Percentiles rank a stretch among this genome's conserved stretches.
These are phyloP conservation scores for Thamnophis sirtalis DNA, from an alignment of 2,113 vertebrate genomes.

Conservation along the genomic window DNA sequence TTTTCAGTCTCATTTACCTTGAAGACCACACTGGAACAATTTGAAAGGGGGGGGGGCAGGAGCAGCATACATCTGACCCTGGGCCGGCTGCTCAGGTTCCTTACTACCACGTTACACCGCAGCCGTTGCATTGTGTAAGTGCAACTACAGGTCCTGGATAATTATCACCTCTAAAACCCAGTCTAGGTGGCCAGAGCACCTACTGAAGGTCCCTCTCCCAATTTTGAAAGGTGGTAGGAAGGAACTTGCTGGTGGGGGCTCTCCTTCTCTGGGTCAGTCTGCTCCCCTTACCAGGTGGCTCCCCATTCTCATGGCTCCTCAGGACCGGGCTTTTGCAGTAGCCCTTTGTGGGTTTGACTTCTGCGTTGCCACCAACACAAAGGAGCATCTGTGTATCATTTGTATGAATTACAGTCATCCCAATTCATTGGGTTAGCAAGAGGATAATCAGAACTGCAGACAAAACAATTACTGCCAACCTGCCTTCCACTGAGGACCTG, in stretches of 20 bases:
- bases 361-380: not conserved
- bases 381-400: not conserved
- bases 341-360: not conserved
- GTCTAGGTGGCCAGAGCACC: not conserved
- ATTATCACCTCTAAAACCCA: not conserved
- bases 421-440: not conserved
- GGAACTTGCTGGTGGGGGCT: not conserved
- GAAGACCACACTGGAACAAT: not conserved
- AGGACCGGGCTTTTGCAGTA: not conserved
- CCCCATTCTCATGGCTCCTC: not conserved
- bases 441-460: too few relatives aligned
- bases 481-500: too few relatives aligned
- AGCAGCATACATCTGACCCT: not conserved
- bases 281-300: not conserved
- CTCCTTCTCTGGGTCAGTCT: not conserved
- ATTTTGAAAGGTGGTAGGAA: not conserved
- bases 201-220: not conserved
- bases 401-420: not conserved
- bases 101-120: not conserved
- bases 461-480: too few relatives aligned
- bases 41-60: accelerated
- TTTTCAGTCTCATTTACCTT: not conserved
- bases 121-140: not conserved
- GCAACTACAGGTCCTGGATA: not conserved
- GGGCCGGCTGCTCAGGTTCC: not conserved